Base-by-base conservation (phyloP, 2,113 vertebrate species). In the Symphodus melops region DNA sequence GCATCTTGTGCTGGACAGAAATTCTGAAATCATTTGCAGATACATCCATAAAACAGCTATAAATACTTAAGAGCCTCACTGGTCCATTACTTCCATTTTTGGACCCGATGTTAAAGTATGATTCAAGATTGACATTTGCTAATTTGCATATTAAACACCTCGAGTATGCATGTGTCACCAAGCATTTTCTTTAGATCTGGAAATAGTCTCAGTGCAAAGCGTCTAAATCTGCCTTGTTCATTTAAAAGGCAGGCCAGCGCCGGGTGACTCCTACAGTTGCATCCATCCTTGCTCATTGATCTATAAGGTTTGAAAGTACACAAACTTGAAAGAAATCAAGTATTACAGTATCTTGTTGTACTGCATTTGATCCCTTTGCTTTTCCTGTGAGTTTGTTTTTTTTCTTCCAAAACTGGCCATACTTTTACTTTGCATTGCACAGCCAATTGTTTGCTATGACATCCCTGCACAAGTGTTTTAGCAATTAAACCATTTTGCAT, bases 371-470 rank as follows among this genome's bases (percentile, higher is more conserved):
- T 2, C 39, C 39, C 39, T 10, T 3, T 41, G 39, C 11, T 1
- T 10, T 41, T 11, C 39, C 28, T 33, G 3, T 33, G 28, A 33
- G 28, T 33, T 33, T 33, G 4, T 33, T 33, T 33, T 25, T 25
- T 25, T 25, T n/a, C n/a, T n/a, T n/a, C n/a, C 28, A 5, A 33
- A 33, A 33, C 28, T 5, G 28, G 28, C 28, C 1, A 9, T 46
- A 55, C 23, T 9, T 70, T 9, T 25, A 21, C 25, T 52, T 42
- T 70, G 52, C 41, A 23, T 62, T 61, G 19, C 28, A 33, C 17
- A 73, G 49, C 42, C 14, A 61, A 19, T 17, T 46, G 25, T 58
- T 73, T 69, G 46, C 13, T 52, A 25, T 68, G 39, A n/a, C 56
- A 57, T 42, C 1, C 25, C 17, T 33, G 14, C 3, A 2, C 2